Evolutionary conservation across 1,140 invertebrate genomes (phyloP).

Genomic region (Laupala kohalensis): DNA sequence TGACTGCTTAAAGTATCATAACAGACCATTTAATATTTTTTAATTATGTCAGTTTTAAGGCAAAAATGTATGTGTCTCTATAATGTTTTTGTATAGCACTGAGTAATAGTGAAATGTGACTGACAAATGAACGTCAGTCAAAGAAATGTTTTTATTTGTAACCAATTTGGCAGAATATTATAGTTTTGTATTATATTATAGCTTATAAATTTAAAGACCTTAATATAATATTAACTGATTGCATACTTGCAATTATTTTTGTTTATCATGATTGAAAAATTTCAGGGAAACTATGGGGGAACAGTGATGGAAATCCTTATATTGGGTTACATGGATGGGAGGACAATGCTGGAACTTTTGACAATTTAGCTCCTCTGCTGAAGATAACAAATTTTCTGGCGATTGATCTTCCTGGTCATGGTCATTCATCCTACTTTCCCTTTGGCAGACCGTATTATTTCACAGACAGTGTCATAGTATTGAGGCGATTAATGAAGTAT

Average conservation of each 20-base stretch:
- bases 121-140: too few relatives aligned
- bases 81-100: too few relatives aligned
- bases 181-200: too few relatives aligned
- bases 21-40: too few relatives aligned
- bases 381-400: constrained; percentile 14
- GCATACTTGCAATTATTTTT: too few relatives aligned
- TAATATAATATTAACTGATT: too few relatives aligned
- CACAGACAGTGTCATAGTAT: constrained; percentile 36
- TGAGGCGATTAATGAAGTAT: constrained; percentile 43
- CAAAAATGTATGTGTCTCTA: background rate
- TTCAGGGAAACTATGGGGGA: constrained; percentile 19
- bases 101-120: too few relatives aligned
- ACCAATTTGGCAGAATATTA: too few relatives aligned
- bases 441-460: constrained; percentile 34
- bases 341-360: constrained; percentile 32
- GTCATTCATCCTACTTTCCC: constrained; percentile 19
- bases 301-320: constrained; percentile 15
- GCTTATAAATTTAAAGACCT: too few relatives aligned
- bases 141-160: too few relatives aligned
- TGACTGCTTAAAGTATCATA: too few relatives aligned
- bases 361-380: constrained; percentile 24
- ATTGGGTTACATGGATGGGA: constrained; percentile 19
- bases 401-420: constrained; percentile 22
- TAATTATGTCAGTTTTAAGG: background rate
- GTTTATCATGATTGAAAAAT: too few relatives aligned